Percentiles rank a stretch among this genome's conserved stretches.
These are phyloP conservation scores for Ranitomeya variabilis DNA, from an alignment of 2,113 vertebrate species.

Conservation along the genomic window DNA sequence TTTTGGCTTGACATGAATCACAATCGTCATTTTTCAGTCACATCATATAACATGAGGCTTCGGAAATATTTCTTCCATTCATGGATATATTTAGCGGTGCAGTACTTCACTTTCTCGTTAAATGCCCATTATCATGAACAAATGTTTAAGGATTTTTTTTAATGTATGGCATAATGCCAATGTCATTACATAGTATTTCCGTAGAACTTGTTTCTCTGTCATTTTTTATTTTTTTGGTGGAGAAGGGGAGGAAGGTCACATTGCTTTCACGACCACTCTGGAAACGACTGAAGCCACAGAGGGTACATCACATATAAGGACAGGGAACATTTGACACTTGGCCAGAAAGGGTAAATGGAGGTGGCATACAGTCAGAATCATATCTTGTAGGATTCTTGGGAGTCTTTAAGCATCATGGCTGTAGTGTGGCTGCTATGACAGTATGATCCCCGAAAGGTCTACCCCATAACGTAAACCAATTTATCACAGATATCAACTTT, in stretches of 20 bases:
- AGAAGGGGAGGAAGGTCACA: neutral
- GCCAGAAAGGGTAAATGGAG: neutral
- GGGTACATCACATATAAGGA: neutral
- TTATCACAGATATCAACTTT: too few species aligned
- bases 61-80: constrained; percentile 68
- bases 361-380: neutral
- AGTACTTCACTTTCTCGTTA: constrained; percentile 80
- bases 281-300: neutral
- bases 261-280: neutral
- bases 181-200: neutral
- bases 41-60: constrained; percentile 80
- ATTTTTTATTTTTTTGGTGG: neutral
- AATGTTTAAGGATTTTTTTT: neutral
- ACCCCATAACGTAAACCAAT: too few species aligned
- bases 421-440: too few species aligned
- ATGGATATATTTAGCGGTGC: constrained; percentile 73
- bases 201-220: neutral
- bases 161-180: neutral
- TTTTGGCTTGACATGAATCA: constrained; percentile 83
- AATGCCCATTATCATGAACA: constrained; percentile 59
- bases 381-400: neutral
- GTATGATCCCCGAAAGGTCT: too few species aligned
- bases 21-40: constrained; percentile 79
- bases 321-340: neutral
- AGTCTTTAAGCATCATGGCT: too few species aligned